Conservation (phyloP, 37 sponge, comb jelly and placozoan genomes). For the Beroe forskalii region DNA sequence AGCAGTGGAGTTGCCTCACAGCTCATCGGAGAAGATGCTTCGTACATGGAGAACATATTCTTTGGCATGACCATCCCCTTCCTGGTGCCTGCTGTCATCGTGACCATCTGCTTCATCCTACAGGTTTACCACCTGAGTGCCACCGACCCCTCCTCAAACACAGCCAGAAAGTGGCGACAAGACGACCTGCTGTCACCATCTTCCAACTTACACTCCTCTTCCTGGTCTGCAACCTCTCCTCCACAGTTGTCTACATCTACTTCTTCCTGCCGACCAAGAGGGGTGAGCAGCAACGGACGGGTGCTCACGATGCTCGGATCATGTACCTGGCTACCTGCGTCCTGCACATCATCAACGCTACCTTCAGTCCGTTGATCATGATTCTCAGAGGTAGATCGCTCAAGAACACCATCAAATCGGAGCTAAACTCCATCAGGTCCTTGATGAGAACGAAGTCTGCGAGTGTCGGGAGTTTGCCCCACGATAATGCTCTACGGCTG, state of each 20-base stretch:
- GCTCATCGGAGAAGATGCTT: background rate
- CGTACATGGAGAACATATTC: background rate
- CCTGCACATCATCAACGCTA: background rate
- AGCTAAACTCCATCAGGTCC: background rate
- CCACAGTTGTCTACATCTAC: background rate
- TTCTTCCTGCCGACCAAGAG: background rate
- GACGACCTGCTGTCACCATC: slow-evolving; percentile 12
- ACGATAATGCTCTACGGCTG: too few species aligned
- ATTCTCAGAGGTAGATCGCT: background rate
- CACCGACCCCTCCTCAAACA: background rate
- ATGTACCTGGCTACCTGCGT: slow-evolving; percentile 8
- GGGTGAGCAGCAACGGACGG: background rate
- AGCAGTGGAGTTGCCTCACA: background rate
- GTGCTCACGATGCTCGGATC: background rate
- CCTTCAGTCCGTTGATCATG: slow-evolving; percentile 14
- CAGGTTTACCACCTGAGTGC: background rate
- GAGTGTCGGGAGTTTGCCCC: too few species aligned
- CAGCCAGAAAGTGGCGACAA: background rate
- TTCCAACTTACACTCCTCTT: slow-evolving; percentile 13
- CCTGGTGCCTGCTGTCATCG: background rate
- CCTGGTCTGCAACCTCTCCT: background rate
- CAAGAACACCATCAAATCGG: background rate
- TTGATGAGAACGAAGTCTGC: background rate
- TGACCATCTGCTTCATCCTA: background rate
- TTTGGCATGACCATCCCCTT: slow-evolving; percentile 14